Evolutionary conservation across 2,113 vertebrate genomes (phyloP).

Genomic region (Leptobrachium ailaonicum): DNA sequence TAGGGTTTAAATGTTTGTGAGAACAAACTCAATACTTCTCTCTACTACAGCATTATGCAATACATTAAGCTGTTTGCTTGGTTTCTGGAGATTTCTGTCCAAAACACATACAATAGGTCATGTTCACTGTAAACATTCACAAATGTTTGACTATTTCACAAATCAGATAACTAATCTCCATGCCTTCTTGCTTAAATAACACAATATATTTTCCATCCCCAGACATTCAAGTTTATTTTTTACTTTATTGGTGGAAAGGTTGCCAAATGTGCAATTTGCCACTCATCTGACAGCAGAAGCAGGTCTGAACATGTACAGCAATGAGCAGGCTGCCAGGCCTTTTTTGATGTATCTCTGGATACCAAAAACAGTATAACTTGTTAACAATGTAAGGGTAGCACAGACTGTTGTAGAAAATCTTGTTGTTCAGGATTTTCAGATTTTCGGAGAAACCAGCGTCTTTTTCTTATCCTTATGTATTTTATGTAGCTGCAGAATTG

Average conservation of each 20-base stretch:
- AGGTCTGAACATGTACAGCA: slow-evolving; percentile 88
- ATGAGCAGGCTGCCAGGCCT: slow-evolving; percentile 78
- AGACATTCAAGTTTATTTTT: slow-evolving; percentile 69
- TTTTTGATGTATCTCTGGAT: slow-evolving; percentile 94
- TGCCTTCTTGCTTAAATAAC: slow-evolving; percentile 61
- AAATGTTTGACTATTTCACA: slow-evolving; percentile 35
- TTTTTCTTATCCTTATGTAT: slow-evolving; percentile 17
- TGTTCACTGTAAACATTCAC: slow-evolving; percentile 17
- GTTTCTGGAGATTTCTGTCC: not conserved
- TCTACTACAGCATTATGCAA: not conserved
- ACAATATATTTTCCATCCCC: slow-evolving; percentile 68
- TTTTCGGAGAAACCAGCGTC: slow-evolving; percentile 65
- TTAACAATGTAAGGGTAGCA: slow-evolving; percentile 80
- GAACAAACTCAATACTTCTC: not conserved
- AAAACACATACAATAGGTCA: slow-evolving; percentile 38
- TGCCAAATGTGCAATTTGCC: slow-evolving; percentile 76
- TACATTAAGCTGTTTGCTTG: not conserved
- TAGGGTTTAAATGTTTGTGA: no score
- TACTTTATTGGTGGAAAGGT: slow-evolving; percentile 76
- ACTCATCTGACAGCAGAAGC: slow-evolving; percentile 81
- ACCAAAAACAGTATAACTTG: slow-evolving; percentile 97
- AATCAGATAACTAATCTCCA: slow-evolving; percentile 56
- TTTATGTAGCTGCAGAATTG: slow-evolving; percentile 21
- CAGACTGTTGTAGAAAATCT: slow-evolving; percentile 72
- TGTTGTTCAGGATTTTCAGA: slow-evolving; percentile 86